These are phyloP conservation scores for Pachycephala philippinensis DNA, from an alignment of 2,113 vertebrate species.

Conservation along the genomic window DNA sequence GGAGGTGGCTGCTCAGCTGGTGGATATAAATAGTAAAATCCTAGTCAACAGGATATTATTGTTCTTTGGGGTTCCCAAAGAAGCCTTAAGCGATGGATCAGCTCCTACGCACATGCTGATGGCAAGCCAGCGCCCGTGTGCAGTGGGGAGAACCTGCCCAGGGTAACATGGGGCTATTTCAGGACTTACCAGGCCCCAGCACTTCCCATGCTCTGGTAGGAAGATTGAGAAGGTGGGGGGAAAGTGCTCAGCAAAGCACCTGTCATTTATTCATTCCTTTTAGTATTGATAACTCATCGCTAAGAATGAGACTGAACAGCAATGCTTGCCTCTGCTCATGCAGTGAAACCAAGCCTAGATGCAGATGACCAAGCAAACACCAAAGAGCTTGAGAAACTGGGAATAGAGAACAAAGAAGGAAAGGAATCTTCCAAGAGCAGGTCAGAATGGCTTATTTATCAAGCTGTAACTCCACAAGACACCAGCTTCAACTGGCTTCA, in stretches of 20 bases:
- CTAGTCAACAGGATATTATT: conserved; percentile 53
- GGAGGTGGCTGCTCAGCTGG: conserved; percentile 10
- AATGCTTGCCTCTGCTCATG: neutral
- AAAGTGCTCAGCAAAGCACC: neutral
- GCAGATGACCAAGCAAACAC: neutral
- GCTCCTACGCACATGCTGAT: neutral
- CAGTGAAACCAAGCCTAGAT: neutral
- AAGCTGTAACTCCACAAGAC: neutral
- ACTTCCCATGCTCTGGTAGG: neutral
- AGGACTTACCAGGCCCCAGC: neutral
- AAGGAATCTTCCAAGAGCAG: neutral
- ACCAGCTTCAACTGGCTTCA: neutral
- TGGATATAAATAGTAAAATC: conserved; percentile 58
- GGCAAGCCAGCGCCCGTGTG: fast-evolving
- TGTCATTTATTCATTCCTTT: neutral
- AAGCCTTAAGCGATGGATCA: conserved; percentile 40
- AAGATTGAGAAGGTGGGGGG: neutral
- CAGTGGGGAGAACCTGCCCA: neutral
- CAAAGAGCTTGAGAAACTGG: neutral
- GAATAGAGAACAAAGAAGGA: neutral
- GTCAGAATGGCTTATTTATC: neutral
- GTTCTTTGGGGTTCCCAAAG: conserved; percentile 55
- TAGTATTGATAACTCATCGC: neutral
- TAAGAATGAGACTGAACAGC: neutral
- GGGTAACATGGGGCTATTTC: neutral